Base-by-base conservation (phyloP, 2,888 invertebrate genomes). In the Ichneumon xanthorius region DNA sequence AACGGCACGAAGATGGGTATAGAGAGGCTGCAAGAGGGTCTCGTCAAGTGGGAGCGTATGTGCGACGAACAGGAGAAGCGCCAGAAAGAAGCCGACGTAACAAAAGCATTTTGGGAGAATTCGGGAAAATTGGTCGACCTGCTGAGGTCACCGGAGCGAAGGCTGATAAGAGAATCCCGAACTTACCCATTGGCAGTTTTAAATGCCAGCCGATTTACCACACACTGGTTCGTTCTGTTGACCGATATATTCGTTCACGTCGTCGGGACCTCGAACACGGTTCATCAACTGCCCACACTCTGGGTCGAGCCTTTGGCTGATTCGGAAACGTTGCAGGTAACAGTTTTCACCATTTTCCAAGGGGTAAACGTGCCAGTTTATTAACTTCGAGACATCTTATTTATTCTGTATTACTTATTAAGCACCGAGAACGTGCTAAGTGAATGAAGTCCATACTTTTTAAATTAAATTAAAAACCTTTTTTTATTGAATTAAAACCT, bases 261-360 rank as follows among this genome's bases (percentile, higher is more conserved):
- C 37, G 95, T 95, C 90, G 96, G 97, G 53, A 96, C 96, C 37
- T 95, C 96, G 1, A 95, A 96, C 75, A 95, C 95, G 81, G 93
- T 95, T 0, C 97, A 97, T 94, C 96, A 96, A 9, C 94, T 98
- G 86, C 95, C 95, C 86, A 97, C 97, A 0, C 93, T 98, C 67
- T 98, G 98, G 98, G 95, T 98, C 2, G 97, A 97, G 92, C 94
- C 96, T 4, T 94, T 96, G 55, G 95, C 96, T n/a, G 97, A 96
- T 89, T 95, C 95, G 19, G 96, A 96, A 88, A 95, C 95, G 9
- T 91, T 95, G 58, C 95, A 96, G 91, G 95, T 95, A 7, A 65
- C 22, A 22, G 50, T 30, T 71, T 68, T 80, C 11, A 48, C 58
- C 0, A 55, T 19, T 22, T 55, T 19, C 0, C 6, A 19, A 7